These are phyloP conservation scores for Chunga burmeisteri DNA, from an alignment of 2,113 vertebrate species.

Conservation along the genomic window DNA sequence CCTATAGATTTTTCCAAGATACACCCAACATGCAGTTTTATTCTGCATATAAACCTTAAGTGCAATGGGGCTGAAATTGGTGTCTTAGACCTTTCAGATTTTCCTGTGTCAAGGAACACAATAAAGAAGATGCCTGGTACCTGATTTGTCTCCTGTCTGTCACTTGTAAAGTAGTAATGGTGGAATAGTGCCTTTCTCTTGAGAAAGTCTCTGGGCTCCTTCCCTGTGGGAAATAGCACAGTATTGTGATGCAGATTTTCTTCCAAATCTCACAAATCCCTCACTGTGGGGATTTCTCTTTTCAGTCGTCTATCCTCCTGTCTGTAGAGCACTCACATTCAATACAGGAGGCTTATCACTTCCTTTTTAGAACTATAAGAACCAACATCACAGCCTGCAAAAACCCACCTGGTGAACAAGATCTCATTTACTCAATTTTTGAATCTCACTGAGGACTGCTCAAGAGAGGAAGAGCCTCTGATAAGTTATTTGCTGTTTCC, in stretches of 20 bases:
- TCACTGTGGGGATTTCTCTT: constrained; percentile 61
- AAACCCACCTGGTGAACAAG: constrained; percentile 45
- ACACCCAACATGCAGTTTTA: not conserved
- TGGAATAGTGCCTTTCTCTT: constrained; percentile 16
- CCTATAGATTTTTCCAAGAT: constrained; percentile 21
- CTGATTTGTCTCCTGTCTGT: constrained; percentile 9
- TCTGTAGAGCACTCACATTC: constrained; percentile 52
- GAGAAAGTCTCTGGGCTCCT: constrained; percentile 21
- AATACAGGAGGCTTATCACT: constrained; percentile 52
- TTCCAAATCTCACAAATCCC: constrained; percentile 62
- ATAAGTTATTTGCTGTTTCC: constrained; percentile 44
- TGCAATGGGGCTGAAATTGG: not conserved
- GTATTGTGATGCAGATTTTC: constrained; percentile 67
- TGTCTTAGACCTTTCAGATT: not conserved
- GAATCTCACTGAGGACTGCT: constrained; percentile 31
- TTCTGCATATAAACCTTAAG: not conserved
- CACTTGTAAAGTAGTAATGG: constrained; percentile 14
- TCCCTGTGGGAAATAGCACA: constrained; percentile 32
- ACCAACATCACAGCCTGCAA: constrained; percentile 43
- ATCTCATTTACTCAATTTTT: constrained; percentile 17
- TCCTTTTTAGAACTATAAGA: constrained; percentile 61
- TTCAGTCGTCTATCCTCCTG: constrained; percentile 33
- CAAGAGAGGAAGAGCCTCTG: constrained; percentile 9
- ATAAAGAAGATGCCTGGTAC: not conserved
- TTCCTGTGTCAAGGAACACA: not conserved